These are phyloP conservation scores for Acrobasis suavella DNA, from an alignment of 2,888 invertebrate genomes.

Conservation along the genomic window DNA sequence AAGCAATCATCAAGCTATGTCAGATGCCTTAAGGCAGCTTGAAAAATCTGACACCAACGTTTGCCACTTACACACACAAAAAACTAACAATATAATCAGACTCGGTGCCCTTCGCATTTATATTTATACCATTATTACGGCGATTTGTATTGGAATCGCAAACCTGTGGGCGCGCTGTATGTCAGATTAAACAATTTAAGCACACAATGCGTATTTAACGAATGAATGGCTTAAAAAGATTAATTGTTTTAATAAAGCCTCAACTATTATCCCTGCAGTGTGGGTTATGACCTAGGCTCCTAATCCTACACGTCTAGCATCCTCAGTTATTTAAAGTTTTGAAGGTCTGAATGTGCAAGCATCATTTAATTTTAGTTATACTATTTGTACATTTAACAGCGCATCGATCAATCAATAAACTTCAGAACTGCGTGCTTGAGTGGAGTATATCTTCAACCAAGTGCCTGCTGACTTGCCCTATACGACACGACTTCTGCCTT, in stretches of 20 bases:
- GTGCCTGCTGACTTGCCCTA: no score
- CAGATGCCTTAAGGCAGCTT: no score
- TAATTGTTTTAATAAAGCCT: slow-evolving; percentile 13
- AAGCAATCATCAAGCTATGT: no score
- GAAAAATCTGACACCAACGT: no score
- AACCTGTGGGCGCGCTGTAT: background rate
- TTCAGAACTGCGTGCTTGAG: no score
- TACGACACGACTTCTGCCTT: no score
- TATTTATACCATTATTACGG: background rate
- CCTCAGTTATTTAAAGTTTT: slow-evolving; percentile 11
- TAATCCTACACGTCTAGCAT: slow-evolving; percentile 15
- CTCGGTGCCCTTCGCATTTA: background rate
- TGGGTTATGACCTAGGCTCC: slow-evolving; percentile 18
- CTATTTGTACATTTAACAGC: background rate
- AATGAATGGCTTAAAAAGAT: slow-evolving; percentile 15
- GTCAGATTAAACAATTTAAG: slow-evolving; percentile 1
- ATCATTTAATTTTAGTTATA: slow-evolving; percentile 2
- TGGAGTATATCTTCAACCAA: no score
- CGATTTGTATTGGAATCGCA: background rate
- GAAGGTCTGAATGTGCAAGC: slow-evolving; percentile 9
- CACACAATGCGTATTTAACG: slow-evolving; percentile 11
- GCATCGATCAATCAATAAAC: no score
- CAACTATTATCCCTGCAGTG: slow-evolving; percentile 4
- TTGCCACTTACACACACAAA: no score
- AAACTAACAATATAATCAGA: no score